Evolutionary conservation across 2,113 vertebrate species (phyloP), one percentile per base, ranked within the genome.

Genomic region (Lonchura striata): DNA sequence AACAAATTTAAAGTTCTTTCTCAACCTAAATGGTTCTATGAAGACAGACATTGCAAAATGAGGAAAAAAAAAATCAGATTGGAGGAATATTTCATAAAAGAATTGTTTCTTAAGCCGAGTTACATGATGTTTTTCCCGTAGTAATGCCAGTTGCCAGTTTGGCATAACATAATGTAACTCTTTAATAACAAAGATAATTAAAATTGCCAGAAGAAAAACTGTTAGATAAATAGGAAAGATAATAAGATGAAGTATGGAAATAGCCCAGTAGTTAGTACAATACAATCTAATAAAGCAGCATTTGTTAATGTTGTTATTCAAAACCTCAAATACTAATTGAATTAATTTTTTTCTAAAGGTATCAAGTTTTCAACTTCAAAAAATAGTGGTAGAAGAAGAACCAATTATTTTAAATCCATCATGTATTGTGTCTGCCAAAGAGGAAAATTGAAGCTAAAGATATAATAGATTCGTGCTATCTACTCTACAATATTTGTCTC

Each of bases 101-200:
- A 53, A 10, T 79, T 80, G n/a, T 79, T 71, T 91, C 39, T 77
- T 63, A 44, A 74, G 64, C 39, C 50, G 47, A 69, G 11, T 59
- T 93, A 75, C 25, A 35, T 42, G 3, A 64, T 72, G 31, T 53
- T 88, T 92, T 88, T 52, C n/a, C 37, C 68, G 83, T 60, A 77
- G 46, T 86, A 83, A 64, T 89, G n/a, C 31, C 84, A 61, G 46
- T 92, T 94, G 35, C 49, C 41, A 64, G 57, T 86, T 94, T 70
- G 31, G 46, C 39, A 35, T 61, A 90, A 68, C 19, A 35, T 54
- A 84, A 49, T 37, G 52, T 53, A 88, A 33, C 52, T 91, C 72
- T 92, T 90, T 94, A 95, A 86, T 88, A 90, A 80, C 57, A 86
- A 88, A 64, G 49, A 60, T 80, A 95, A 88, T 92, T 92, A 68